Base-by-base conservation (phyloP, 2,888 invertebrate genomes). In the Poecilobothrus nobilitatus region DNA sequence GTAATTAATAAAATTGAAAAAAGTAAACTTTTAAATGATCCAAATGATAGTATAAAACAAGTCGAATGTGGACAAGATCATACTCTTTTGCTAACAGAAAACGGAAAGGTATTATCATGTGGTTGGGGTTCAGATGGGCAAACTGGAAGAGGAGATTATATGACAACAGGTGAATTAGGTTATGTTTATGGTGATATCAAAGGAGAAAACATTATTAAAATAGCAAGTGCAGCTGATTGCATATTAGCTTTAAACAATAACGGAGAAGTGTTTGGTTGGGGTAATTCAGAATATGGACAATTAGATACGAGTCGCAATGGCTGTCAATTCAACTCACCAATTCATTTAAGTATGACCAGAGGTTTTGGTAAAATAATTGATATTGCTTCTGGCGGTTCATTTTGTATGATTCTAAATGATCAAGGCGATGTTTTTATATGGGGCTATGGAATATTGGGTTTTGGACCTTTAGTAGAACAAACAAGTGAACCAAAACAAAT, bases 71-170 rank as follows among this genome's bases (percentile, higher is more conserved):
- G 97, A 1, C 95, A 95, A 80, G 97, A 97, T 84, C 95, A 96
- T 68, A 81, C 79, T 5, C 73, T 82, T 73, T 88, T 94, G 74
- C 76, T 97, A 72, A 92, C 92, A 71, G 27, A 22, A 22, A 63
- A 22, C 27, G 97, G 97, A 1, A 85, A 87, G 74, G 91, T 97
- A 5, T 95, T 87, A 77, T 86, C 91, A 0, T 97, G 94, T 81
- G 97, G 98, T 0, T 93, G 95, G 90, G 93, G 96, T 41, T 91
- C 94, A 0, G 97, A 97, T 81, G 98, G 98, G 0, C 97, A 97
- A 83, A 94, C 95, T 0, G 97, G 93, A 0, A 83, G 90, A 12
- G 92, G 91, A 0, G 86, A 86, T 74, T 92, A 84, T 76, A 81
- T 86, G 27, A 87, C 87, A 69, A 84, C 85, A 67, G 84, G 85